These are phyloP conservation scores for Somateria mollissima DNA, from an alignment of 2,797 vertebrate genomes.

Conservation along the genomic window DNA sequence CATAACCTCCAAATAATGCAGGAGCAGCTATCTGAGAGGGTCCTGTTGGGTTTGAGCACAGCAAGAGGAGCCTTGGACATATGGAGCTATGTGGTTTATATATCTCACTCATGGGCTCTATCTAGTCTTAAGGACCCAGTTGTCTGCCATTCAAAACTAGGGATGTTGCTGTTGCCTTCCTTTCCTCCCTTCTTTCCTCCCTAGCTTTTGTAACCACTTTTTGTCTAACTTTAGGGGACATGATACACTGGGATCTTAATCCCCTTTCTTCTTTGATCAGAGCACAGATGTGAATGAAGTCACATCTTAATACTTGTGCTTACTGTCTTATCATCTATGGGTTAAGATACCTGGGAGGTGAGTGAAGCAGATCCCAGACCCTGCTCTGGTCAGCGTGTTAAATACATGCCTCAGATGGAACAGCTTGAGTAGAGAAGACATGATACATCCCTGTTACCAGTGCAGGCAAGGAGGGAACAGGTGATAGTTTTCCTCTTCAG, in stretches of 20 bases:
- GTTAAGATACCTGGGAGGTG: not conserved
- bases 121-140: too few species aligned
- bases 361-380: not conserved
- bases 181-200: not conserved
- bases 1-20: not conserved
- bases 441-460: not conserved
- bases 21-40: not conserved
- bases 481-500: not conserved
- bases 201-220: not conserved
- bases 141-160: not conserved
- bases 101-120: not conserved
- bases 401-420: not conserved
- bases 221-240: too few species aligned
- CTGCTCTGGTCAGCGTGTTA: not conserved
- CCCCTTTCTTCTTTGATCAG: not conserved
- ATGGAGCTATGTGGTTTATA: accelerated
- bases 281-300: not conserved
- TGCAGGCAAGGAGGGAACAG: too few species aligned
- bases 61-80: accelerated
- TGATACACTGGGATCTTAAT: not conserved
- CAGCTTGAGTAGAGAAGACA: not conserved
- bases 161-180: not conserved
- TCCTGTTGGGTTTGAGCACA: not conserved
- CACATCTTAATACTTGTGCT: not conserved
- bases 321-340: not conserved